Conservation (phyloP, 2,797 vertebrate genomes). For the Sylvilagus floridanus region DNA sequence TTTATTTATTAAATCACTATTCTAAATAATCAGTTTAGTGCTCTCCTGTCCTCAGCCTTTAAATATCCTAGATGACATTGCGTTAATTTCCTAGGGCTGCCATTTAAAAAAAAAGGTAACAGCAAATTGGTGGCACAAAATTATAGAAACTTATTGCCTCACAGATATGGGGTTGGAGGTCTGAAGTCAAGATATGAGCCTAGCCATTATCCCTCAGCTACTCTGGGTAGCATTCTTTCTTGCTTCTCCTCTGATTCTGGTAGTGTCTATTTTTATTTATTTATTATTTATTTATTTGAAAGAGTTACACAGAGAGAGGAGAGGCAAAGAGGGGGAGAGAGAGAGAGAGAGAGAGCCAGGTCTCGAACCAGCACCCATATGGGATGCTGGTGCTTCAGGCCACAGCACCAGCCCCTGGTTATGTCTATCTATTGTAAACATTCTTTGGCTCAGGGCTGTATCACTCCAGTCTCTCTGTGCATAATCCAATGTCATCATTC, state of each 20-base stretch:
- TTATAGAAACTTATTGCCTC: background rate
- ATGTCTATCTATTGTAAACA: too few relatives aligned
- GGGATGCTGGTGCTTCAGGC: too few relatives aligned
- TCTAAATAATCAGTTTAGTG: background rate
- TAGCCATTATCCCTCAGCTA: background rate
- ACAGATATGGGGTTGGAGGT: background rate
- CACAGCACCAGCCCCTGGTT: too few relatives aligned
- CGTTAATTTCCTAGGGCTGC: background rate
- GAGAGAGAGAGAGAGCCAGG: too few relatives aligned
- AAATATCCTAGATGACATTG: background rate
- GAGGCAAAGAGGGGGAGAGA: too few relatives aligned
- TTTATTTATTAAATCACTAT: background rate
- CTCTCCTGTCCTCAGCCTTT: background rate
- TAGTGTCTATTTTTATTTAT: background rate
- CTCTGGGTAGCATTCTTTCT: background rate
- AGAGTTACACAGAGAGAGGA: too few relatives aligned
- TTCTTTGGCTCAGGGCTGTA: background rate
- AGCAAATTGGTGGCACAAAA: background rate
- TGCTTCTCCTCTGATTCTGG: background rate
- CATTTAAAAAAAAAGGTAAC: background rate
- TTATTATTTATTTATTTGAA: too few relatives aligned
- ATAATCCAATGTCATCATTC: rapidly evolving
- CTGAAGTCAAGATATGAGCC: background rate
- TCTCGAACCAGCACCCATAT: too few relatives aligned
- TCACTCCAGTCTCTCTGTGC: background rate